Evolutionary conservation across 2,113 vertebrate genomes (phyloP), one percentile per base, ranked within the genome.

Genomic region (Onychostoma macrolepis): DNA sequence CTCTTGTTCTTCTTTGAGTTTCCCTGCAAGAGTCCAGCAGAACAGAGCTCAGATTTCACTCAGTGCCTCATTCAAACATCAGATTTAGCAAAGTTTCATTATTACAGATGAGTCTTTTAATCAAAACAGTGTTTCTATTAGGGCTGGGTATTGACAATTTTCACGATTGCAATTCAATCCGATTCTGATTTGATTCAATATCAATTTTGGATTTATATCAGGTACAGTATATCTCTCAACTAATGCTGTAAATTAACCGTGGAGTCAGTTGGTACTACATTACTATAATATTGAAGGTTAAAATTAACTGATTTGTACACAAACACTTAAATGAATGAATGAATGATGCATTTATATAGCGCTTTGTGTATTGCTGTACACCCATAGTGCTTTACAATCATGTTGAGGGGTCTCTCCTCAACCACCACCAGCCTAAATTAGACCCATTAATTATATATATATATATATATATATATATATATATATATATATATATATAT

Each of bases 1-100:
- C 93, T 95, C 93, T 98, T 99, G 93, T 96, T 99, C 96, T 99
- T 99, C 90, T 99, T 99, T 83, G 97, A 94, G 93, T 97, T 99
- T 92, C 95, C 97, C 98, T 99, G 83, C 1, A 75, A 69, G 38
- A 88, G 74, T 63, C 7, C 85, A n/a, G 74, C 24, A 75, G 1
- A 63, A 6, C 2, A 67, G 0, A 41, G 30, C n/a, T 71, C 15
- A 69, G 65, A 33, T 17, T 69, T 69, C 30, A 33, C 28, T 69
- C 33, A 12, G 13, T 9, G 21, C 5, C 5, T 19, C 50, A 53
- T 21, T n/a, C 56, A n/a, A n/a, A 61, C 56, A 61, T 10, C 56
- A 61, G 8, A 61, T n/a, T n/a, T 9, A n/a, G 24, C 8, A 61
- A 61, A n/a, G 56, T 10, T n/a, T 61, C 24, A n/a, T 61, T n/a